phyloP scores from a whole-genome alignment of 2,888 invertebrate genomes.

The Melikaiella ostensackeni region DNA sequence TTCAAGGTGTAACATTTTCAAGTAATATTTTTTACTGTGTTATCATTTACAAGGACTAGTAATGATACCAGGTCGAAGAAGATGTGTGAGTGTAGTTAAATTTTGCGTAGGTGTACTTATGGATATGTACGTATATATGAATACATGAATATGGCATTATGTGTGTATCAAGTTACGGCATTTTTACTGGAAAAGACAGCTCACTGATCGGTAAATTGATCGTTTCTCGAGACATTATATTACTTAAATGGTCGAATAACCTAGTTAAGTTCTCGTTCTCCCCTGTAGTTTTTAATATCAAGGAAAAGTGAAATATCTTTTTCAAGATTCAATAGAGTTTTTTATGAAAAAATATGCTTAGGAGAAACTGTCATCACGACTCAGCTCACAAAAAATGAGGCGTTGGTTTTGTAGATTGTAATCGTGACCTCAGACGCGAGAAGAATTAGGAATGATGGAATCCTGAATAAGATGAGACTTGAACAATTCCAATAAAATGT shows the following conservation, averaged over 20 bases:
- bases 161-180: conserved; percentile 4
- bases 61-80: neutral
- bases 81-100: neutral
- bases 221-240: conserved; percentile 40
- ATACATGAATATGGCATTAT: neutral
- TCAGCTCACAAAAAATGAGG: conserved; percentile 33
- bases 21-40: no score
- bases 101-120: neutral
- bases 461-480: conserved; percentile 6
- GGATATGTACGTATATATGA: neutral
- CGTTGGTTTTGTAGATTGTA: conserved; percentile 26
- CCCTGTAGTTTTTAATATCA: conserved; percentile 14
- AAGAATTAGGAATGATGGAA: conserved; percentile 29
- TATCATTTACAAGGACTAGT: neutral
- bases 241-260: conserved; percentile 37
- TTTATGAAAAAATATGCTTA: neutral
- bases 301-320: conserved; percentile 7
- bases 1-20: no score
- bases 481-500: neutral
- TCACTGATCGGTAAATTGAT: conserved; percentile 40
- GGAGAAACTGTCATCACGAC: neutral
- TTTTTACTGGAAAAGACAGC: conserved; percentile 35
- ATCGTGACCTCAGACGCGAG: conserved; percentile 26
- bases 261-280: conserved; percentile 16
- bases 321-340: neutral